Evolutionary conservation across 2,113 vertebrate species (phyloP), one percentile per base, ranked within the genome.

Genomic region (Andinoacara biseriatus): DNA sequence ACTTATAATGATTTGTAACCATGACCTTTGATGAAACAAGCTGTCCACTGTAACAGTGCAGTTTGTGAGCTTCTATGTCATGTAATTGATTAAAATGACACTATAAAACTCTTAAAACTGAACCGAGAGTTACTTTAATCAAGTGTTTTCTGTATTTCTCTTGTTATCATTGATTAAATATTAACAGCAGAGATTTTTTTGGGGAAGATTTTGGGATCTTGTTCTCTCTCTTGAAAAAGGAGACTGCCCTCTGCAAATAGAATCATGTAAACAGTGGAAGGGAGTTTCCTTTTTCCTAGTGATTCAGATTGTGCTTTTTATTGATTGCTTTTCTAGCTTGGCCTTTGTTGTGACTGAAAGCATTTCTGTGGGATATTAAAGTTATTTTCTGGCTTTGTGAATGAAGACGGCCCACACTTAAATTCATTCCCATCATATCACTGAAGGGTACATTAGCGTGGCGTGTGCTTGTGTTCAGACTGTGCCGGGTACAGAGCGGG

Each of bases 381-480:
- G 4, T 38, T 75, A 22, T 81, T 65, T 78, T 77, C 62, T 74
- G 78, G 49, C 58, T 58, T 58, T 67, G 31, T 83, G 72, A 80
- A 60, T 63, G 56, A 80, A 58, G 24, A 38, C 0, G 43, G 40
- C 20, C 78, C 13, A 14, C n/a, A 17, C 31, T 63, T 76, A 57
- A 79, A 20, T 75, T 62, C 1, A 74, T 82, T 59, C 74, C 33
- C 35, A 74, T 67, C 26, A 40, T 40, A 4, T n/a, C 31, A 17
- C 29, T 17, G 43, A 14, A 46, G 14, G 43, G 11, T 46, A 5
- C 14, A 46, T 52, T 57, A 4, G 61, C 60, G 7, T 40, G 38
- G 2, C 10, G 33, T 46, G n/a, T 43, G 49, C 0, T 15, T 24
- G 67, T 60, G 13, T 58, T 72, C 4, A 5, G 74, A 43, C 22